phyloP scores from a whole-genome alignment of 2,797 vertebrate species.

The Monodelphis domestica region DNA sequence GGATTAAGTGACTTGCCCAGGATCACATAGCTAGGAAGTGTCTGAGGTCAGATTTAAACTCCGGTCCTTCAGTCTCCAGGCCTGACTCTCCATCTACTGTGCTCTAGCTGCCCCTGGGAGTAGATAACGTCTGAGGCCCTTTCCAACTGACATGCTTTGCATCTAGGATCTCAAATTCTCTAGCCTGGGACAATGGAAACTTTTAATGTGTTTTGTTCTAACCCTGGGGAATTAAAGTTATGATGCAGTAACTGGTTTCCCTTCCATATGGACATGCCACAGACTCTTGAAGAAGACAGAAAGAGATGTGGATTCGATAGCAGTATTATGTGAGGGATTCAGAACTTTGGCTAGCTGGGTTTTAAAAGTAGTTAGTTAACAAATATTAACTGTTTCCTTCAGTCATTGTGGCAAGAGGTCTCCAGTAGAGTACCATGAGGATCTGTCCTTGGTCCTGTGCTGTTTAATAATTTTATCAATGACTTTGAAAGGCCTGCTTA shows the following conservation, averaged over 20 bases:
- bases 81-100: no score
- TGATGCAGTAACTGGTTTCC: neutral
- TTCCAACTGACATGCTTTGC: neutral
- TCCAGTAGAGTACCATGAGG: no score
- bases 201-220: neutral
- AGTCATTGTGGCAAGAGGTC: neutral
- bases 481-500: neutral
- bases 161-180: neutral
- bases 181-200: neutral
- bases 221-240: neutral
- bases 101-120: no score
- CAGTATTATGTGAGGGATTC: neutral
- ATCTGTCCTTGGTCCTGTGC: neutral
- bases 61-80: no score
- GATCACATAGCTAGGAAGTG: no score
- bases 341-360: neutral
- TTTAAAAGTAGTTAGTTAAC: neutral
- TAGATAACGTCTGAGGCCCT: neutral
- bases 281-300: neutral
- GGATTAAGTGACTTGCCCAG: no score
- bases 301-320: neutral
- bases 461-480: neutral
- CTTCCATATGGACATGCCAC: neutral
- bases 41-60: no score
- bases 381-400: no score